Evolutionary conservation across 2,113 vertebrate genomes (phyloP).

Genomic region (Toxostoma redivivum): DNA sequence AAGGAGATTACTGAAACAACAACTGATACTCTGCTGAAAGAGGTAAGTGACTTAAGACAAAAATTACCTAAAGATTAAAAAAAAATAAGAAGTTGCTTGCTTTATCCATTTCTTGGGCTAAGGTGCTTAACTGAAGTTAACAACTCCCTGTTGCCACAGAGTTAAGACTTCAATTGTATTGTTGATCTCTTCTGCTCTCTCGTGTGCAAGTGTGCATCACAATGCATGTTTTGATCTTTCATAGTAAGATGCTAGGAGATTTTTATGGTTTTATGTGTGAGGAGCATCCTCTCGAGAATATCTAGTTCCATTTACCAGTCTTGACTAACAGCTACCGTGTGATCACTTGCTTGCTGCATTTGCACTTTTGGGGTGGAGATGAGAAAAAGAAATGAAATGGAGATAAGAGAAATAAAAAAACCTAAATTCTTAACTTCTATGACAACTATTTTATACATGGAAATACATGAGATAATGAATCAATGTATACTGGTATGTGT

Average conservation of each 20-base stretch:
- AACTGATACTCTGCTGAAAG: neutral
- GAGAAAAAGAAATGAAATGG: neutral
- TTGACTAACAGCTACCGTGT: neutral
- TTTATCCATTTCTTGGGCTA: neutral
- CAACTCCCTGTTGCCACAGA: neutral
- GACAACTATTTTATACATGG: neutral
- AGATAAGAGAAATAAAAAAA: neutral
- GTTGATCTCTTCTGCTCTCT: neutral
- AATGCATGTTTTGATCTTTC: neutral
- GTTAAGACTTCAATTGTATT: neutral
- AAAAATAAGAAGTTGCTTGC: neutral
- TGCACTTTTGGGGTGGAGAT: neutral
- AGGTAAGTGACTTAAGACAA: constrained; percentile 5
- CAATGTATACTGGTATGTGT: neutral
- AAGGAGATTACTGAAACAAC: neutral
- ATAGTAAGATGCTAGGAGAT: neutral
- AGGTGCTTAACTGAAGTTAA: neutral
- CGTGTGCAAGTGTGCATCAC: neutral
- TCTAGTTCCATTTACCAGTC: neutral
- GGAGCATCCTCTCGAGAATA: neutral
- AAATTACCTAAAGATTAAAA: neutral
- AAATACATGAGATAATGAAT: neutral
- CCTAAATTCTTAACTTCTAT: neutral
- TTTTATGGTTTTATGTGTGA: neutral
- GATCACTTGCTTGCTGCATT: neutral